A percentile compares a stretch with the other conserved stretches of the same genome.
Evolutionary conservation across 1,140 invertebrate species (phyloP).

Genomic region (Leptopilina clavipes): DNA sequence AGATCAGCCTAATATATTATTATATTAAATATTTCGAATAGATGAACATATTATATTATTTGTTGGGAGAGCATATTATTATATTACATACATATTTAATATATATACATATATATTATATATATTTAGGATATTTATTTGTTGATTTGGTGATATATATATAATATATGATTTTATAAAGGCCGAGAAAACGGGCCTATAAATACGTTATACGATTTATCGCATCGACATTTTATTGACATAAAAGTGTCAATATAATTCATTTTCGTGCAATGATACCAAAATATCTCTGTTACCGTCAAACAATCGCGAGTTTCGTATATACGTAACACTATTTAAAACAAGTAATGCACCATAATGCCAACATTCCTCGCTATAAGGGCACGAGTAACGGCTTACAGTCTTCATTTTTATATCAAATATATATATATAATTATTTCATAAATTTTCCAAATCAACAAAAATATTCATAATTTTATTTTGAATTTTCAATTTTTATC

Average conservation of each 20-base stretch:
- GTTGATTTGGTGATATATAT: slow-evolving; percentile 69
- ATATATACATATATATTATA: slow-evolving; percentile 64
- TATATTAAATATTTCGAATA: slow-evolving; percentile 58
- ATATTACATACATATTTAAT: slow-evolving; percentile 71
- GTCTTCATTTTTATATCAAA: neutral
- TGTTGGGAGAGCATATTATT: slow-evolving; percentile 72
- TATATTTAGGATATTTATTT: slow-evolving; percentile 74
- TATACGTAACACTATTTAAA: neutral
- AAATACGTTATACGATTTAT: slow-evolving; percentile 54
- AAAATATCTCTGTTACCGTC: slow-evolving; percentile 11
- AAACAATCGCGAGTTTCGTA: slow-evolving; percentile 22
- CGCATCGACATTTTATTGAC: slow-evolving; percentile 38
- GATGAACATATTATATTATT: slow-evolving; percentile 70
- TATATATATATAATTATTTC: neutral
- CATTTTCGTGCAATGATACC: slow-evolving; percentile 28
- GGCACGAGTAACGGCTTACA: neutral
- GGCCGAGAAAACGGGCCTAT: slow-evolving; percentile 55
- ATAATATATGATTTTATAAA: slow-evolving; percentile 63
- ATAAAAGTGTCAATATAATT: slow-evolving; percentile 16
- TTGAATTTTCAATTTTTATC: no score
- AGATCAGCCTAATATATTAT: slow-evolving; percentile 68
- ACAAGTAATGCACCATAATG: slow-evolving; percentile 20
- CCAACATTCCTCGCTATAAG: slow-evolving; percentile 13
- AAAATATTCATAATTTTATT: neutral
- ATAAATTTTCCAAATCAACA: neutral